phyloP scores from a whole-genome alignment of 2,797 vertebrate genomes.

The Mormyrus hasselquistii region DNA sequence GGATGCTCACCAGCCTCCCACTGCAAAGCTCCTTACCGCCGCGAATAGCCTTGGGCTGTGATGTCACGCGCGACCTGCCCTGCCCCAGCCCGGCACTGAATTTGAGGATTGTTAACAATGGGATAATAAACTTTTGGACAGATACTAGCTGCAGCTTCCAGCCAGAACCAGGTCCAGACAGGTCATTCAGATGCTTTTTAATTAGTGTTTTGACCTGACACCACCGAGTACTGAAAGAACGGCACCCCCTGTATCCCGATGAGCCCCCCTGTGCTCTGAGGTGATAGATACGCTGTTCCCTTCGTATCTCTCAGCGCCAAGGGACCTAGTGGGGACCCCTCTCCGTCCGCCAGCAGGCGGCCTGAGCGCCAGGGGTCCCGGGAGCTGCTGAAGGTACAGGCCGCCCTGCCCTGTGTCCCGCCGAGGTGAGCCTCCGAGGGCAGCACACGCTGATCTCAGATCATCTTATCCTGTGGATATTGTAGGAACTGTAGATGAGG shows the following conservation, averaged over 20 bases:
- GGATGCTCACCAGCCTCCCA: neutral
- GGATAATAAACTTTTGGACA: neutral
- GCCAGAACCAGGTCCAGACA: neutral
- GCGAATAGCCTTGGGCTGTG: neutral
- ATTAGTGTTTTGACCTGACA: neutral
- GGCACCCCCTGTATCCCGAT: neutral
- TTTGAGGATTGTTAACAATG: neutral
- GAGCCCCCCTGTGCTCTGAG: neutral
- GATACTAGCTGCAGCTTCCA: neutral
- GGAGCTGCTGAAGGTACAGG: constrained; percentile 36
- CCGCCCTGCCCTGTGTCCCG: constrained; percentile 26
- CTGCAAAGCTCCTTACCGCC: neutral
- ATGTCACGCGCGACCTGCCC: neutral
- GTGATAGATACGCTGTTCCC: neutral
- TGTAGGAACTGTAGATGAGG: neutral
- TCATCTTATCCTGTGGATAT: neutral
- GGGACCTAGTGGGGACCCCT: constrained; percentile 52
- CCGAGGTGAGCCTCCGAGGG: constrained; percentile 45
- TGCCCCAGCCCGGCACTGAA: neutral
- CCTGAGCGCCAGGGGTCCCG: constrained; percentile 52
- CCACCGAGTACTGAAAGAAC: neutral
- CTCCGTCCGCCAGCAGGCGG: constrained; percentile 47
- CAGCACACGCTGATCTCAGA: neutral
- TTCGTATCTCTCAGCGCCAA: constrained; percentile 45
- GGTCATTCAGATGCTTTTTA: neutral